Evolutionary conservation across 2,113 vertebrate genomes (phyloP), one percentile per base, ranked within the genome.

Genomic region (Perccottus glenii): DNA sequence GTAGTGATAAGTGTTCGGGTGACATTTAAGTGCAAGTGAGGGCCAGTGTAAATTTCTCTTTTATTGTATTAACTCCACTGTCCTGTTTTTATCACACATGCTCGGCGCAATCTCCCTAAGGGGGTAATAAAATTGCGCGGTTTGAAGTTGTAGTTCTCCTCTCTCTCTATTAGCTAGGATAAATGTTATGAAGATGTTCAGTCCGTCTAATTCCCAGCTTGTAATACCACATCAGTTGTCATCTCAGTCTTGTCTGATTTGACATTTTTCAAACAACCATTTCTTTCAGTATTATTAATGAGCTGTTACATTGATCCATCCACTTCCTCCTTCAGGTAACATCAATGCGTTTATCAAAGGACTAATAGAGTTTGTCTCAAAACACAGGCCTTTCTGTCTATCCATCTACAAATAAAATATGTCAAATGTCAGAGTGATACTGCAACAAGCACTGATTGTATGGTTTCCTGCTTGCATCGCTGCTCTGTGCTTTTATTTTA

Each of bases 291-390:
- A 9, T 7, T 8, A 40, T 69, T 66, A 57, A 43, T 44, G 38
- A 48, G 14, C 67, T 35, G 43, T 70, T 66, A 64, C 40, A 67
- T 15, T 15, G 44, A 47, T 33, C 15, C 61, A 67, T 64, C 46
- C 67, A 77, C 60, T 55, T 47, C 58, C 63, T 64, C 80, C 36
- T 55, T 68, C 67, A 43, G 35, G 5, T 61, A 44, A 32, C 67
- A 58, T 44, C 46, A 61, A 59, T 32, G 74, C 81, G 83, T 87
- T 87, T 73, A 88, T 84, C 84, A 77, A 70, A 69, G 62, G 71
- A 73, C 83, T 70, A 12, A 33, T 36, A 36, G 52, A 55, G 52
- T 52, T 27, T 27, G 19, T 27, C 19, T 27, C 3, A 27, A 27
- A 27, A 27, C 19, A 27, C 19, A 1, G 19, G 19, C 19, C 19